Base-by-base conservation (phyloP, 2,113 vertebrate species). In the Ammospiza nelsoni region DNA sequence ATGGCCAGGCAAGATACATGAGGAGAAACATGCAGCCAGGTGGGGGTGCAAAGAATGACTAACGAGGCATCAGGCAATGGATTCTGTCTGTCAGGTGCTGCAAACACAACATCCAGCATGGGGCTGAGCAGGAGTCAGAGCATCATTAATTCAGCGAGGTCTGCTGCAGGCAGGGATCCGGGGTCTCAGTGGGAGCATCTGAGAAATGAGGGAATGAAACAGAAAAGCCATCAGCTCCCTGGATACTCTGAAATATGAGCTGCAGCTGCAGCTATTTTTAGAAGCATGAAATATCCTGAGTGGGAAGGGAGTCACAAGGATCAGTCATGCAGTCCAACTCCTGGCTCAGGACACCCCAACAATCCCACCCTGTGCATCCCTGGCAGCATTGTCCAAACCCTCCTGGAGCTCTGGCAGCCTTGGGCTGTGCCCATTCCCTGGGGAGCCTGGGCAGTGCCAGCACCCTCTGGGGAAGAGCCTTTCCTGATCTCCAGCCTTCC, bases 361-460 rank as follows among this genome's bases (percentile, higher is more conserved):
- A 48, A 6, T 35, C 41, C n/a, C n/a, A 68, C 0, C 39, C 39
- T 76, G 71, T 3, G 37, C 62, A 31, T 46, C 23, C 24, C 54
- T 63, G 16, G 0, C 1, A 39, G 24, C 0, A 0, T 1, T 51
- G 33, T 9, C 28, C 68, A 74, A 82, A 59, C 0, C 0, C 3
- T 28, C 27, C 52, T 23, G 24, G 39, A 68, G 39, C 54, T 82
- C 46, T 75, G 61, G 19, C 46, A 82, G 54, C 55, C 62, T 13
- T 5, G 21, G 62, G 48, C 69, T 0, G 3, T 54, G 54, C 13
- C 46, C 46, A 75, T 37, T 51, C 46, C 69, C 46, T 54, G 69
- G 28, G 28, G 19, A 67, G 27, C 77, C 68, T 66, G 44, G 2
- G 0, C 46, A 68, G 33, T n/a, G 54, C 51, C 46, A 54, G 11